Evolutionary conservation across 1,140 invertebrate genomes (phyloP), one percentile per base, ranked within the genome.

Genomic region (Druon quercuslanigerum): DNA sequence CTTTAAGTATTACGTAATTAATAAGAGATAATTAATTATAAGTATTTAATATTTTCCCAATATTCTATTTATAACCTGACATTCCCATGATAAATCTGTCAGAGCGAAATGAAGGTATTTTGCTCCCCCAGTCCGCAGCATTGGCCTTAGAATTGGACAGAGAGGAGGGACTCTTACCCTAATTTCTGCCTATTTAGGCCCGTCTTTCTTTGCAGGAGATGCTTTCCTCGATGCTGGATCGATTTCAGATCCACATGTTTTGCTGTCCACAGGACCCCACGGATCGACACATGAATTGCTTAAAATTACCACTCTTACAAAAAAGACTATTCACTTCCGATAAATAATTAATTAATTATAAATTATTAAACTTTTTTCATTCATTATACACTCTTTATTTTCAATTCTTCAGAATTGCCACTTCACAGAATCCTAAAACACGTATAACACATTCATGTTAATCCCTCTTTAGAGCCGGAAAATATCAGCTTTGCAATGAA

Each of bases 391-490:
- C 57, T 40, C 33, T 33, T n/a, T 20, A 40, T 33, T 40, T 16
- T 66, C 12, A 13, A 40, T 66, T 33, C 40, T 33, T 66, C 25
- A 66, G 25, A 66, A 25, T 16, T 66, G n/a, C 33, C 60, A n/a
- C 60, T 33, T 66, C 60, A 66, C 60, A n/a, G 25, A 66, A 66
- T 66, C 40, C 25, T 66, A 66, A 66, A 66, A 33, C 25, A 33
- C 33, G 40, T 13, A 66, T 46, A 33, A 66, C 60, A 66, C 60
- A 40, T 66, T 14, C 14, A 40, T 14, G 40, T 66, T 66, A 66
- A 40, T 33, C 60, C 40, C 33, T 66, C 60, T 33, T 66, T 33
- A 66, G 25, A 66, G 40, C 57, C 57, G 57, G 57, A 16, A 33
- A 33, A 66, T 46, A 66, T 33, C 60, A 16, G 60, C 16, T 14